Conservation (phyloP, 2,113 vertebrate genomes). For the Thomomys bottae region DNA sequence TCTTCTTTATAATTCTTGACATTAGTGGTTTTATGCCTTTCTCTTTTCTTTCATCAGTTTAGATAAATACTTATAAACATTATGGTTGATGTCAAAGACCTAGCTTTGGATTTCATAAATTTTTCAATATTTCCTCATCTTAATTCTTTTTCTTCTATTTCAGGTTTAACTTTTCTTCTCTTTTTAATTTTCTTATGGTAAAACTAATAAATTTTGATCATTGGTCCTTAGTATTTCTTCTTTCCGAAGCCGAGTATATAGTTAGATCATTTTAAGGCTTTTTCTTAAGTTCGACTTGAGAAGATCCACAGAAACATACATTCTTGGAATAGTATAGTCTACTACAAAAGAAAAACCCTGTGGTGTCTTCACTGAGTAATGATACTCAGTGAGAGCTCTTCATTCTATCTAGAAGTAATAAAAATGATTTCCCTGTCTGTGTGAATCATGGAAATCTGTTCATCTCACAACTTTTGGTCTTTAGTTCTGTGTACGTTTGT, state of each 20-base stretch:
- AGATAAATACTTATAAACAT: background rate
- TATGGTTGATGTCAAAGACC: background rate
- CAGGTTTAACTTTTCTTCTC: background rate
- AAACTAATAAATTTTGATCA: background rate
- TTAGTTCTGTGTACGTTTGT: background rate
- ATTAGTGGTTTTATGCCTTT: background rate
- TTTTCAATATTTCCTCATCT: background rate
- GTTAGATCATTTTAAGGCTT: background rate
- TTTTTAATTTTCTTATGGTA: background rate
- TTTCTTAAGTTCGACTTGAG: conserved; percentile 1
- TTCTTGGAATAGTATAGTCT: no score
- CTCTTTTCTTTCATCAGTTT: background rate
- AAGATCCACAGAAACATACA: background rate
- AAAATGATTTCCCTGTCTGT: background rate
- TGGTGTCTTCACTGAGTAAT: background rate
- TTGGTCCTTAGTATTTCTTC: background rate
- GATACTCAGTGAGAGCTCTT: background rate
- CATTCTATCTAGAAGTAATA: background rate
- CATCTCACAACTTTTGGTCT: background rate
- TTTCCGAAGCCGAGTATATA: background rate
- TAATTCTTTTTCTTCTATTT: background rate
- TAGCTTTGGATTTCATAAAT: background rate
- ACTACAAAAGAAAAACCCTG: background rate
- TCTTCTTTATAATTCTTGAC: background rate
- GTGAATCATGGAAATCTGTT: background rate